These are phyloP conservation scores for Callorhinus ursinus DNA, from an alignment of 2,113 vertebrate species.

Conservation along the genomic window DNA sequence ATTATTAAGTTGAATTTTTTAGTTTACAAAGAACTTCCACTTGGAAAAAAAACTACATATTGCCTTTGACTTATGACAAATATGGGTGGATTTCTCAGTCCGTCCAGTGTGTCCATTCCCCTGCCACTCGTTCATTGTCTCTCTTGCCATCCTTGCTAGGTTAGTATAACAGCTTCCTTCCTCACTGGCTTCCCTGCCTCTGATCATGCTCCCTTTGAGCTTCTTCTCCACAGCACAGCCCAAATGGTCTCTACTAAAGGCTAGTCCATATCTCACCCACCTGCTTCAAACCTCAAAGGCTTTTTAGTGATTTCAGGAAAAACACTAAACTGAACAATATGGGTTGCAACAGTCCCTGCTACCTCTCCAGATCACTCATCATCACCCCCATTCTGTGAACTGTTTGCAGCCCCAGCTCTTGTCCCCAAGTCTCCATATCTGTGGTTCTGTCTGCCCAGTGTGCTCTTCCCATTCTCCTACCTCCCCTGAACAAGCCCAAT, in stretches of 20 bases:
- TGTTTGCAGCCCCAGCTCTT: background rate
- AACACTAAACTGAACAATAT: background rate
- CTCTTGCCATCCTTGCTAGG: background rate
- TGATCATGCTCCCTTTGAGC: background rate
- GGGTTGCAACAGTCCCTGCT: too few relatives aligned
- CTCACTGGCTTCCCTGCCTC: background rate
- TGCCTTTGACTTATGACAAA: background rate
- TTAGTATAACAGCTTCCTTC: background rate
- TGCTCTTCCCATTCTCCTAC: background rate
- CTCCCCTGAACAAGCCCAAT: background rate
- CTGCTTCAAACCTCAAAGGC: background rate
- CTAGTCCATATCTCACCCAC: background rate
- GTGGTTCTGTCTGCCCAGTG: background rate
- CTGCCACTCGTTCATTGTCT: fast-evolving
- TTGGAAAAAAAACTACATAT: background rate
- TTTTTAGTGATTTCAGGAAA: background rate
- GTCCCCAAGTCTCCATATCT: fast-evolving
- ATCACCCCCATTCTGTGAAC: background rate
- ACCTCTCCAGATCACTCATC: background rate
- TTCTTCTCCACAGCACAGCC: background rate
- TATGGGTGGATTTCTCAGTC: background rate
- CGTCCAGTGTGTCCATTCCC: background rate
- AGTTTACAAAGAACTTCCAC: background rate
- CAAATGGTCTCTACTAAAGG: background rate
- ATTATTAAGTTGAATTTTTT: background rate